Evolutionary conservation across 2,113 vertebrate genomes (phyloP).

Genomic region (Calidris pugnax): DNA sequence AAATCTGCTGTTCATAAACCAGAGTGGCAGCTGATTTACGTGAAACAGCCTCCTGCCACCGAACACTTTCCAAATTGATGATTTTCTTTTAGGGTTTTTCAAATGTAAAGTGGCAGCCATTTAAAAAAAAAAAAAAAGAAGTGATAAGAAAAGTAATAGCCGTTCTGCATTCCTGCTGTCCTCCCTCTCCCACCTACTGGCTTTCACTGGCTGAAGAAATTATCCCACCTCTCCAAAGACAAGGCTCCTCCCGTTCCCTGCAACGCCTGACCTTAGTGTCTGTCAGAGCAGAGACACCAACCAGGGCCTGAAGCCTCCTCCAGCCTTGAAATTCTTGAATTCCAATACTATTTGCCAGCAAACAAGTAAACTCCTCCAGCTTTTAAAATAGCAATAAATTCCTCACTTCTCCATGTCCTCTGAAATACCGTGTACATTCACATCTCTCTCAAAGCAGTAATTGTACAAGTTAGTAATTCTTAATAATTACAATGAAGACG

Average conservation of each 20-base stretch:
- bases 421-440: neutral
- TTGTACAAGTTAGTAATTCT: slow-evolving; percentile 32
- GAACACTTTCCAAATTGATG: neutral
- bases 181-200: neutral
- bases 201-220: neutral
- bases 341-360: neutral
- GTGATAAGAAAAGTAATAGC: neutral
- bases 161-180: neutral
- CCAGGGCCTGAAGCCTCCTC: neutral
- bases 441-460: slow-evolving; percentile 41
- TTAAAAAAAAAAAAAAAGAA: neutral
- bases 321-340: neutral
- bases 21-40: neutral
- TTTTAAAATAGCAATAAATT: slow-evolving; percentile 18
- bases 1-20: neutral
- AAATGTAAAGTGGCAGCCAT: neutral
- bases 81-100: neutral
- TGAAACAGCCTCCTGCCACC: neutral
- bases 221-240: neutral
- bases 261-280: neutral
- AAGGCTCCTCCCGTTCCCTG: neutral
- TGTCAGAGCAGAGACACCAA: neutral
- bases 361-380: neutral
- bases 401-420: neutral
- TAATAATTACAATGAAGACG: slow-evolving; percentile 41